Evolutionary conservation across 2,797 vertebrate species (phyloP), one percentile per base, ranked within the genome.

Genomic region (Helostoma temminkii): DNA sequence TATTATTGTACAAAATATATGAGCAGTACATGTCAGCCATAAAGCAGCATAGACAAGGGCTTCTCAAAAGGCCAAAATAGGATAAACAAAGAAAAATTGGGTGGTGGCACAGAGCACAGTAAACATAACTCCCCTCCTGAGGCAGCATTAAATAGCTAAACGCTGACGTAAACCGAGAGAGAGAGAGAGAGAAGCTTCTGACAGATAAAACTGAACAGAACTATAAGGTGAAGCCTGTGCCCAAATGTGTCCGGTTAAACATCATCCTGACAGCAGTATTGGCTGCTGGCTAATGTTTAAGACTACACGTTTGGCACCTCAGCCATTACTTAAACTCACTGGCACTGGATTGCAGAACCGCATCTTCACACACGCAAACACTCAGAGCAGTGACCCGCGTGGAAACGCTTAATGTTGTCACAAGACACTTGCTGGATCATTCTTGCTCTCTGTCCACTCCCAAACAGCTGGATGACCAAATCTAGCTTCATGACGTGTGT

Each of bases 301-400:
- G 59, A 57, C 32, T 46, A 36, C 71, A 63, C 8, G n/a, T 69
- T 80, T 77, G 76, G 57, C 70, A 80, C 66, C 56, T 73, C 58
- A 56, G 5, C 14, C 22, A 14, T 70, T 55, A 46, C 68, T 61
- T 73, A 78, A 59, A 67, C 47, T 60, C 67, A 45, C 14, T 72
- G 54, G 66, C 28, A 62, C 67, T 8, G 36, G 67, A 26, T 64
- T 28, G 53, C 36, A 42, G 16, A 5, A 21, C 21, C 36, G 73
- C 66, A 59, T 24, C 24, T 61, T 46, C 42, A 73, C 49, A 60
- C 52, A 30, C 43, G 62, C 36, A 50, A 36, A 21, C 25, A 28
- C n/a, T 32, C 48, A 72, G 50, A 66, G 14, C 49, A 63, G 25
- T 55, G 58, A 30, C 46, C 1, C 43, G 55, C 25, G 26, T 34